Conservation (phyloP, 2,113 vertebrate genomes). For the Tragelaphus strepsiceros region DNA sequence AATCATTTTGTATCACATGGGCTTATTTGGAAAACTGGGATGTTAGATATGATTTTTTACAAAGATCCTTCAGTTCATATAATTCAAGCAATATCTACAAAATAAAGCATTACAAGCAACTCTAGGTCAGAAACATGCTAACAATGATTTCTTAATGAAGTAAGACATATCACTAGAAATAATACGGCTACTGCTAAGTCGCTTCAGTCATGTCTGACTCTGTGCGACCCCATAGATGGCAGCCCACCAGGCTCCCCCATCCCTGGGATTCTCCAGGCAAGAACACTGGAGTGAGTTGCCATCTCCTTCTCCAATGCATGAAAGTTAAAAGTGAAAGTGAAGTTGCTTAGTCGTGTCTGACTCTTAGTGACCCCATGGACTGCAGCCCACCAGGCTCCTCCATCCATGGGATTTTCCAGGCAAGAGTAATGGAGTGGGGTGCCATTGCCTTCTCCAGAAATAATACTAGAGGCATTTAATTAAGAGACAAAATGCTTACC, state of each 20-base stretch:
- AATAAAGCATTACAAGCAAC: neutral
- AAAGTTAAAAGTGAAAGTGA: too few species aligned
- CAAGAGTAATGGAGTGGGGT: too few species aligned
- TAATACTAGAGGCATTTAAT: neutral
- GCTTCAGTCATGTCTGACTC: too few species aligned
- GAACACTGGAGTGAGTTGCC: too few species aligned
- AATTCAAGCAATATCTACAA: neutral
- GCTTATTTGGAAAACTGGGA: constrained; percentile 2
- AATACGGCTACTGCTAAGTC: neutral
- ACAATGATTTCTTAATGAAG: neutral
- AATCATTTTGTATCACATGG: neutral
- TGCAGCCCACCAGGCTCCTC: too few species aligned
- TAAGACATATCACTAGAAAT: neutral
- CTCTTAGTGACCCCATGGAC: too few species aligned
- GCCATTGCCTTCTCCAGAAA: neutral
- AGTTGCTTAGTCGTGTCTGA: too few species aligned
- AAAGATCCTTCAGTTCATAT: neutral
- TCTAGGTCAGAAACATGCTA: neutral
- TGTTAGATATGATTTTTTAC: neutral
- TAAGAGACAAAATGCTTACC: neutral
- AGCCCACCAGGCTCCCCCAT: too few species aligned
- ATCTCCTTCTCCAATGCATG: too few species aligned
- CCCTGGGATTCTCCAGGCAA: too few species aligned
- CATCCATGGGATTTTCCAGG: too few species aligned
- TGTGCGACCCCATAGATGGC: too few species aligned